Percentiles rank a stretch among this genome's conserved stretches.
These are phyloP conservation scores for Hydra vulgaris DNA, from an alignment of 30 jellyfish, hydroid and myxozoan species.

Conservation along the genomic window DNA sequence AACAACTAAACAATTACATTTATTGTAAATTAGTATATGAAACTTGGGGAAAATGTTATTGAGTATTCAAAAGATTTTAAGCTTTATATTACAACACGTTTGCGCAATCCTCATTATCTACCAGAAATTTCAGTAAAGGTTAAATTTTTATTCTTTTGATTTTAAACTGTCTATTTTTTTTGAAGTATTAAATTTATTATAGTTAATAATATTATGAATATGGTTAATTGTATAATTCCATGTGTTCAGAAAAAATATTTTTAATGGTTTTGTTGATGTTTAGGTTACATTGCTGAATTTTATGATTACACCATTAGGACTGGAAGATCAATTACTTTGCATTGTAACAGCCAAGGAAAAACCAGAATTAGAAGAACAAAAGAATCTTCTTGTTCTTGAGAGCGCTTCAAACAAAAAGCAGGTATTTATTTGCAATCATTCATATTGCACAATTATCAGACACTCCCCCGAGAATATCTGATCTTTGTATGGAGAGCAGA, in stretches of 20 bases:
- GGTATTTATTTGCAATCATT: slow-evolving; percentile 34
- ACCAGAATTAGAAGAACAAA: slow-evolving; percentile 92
- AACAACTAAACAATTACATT: too few species aligned
- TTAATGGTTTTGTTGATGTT: too few species aligned
- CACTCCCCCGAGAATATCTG: too few species aligned
- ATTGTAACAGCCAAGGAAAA: slow-evolving; percentile 96
- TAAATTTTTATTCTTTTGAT: neutral
- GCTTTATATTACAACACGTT: slow-evolving; percentile 75
- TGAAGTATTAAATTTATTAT: too few species aligned
- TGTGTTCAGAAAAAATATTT: too few species aligned
- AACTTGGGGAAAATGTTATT: slow-evolving; percentile 77
- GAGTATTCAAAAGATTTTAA: slow-evolving; percentile 82
- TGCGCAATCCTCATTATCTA: slow-evolving; percentile 87
- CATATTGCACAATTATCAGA: neutral
- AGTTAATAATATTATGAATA: too few species aligned
- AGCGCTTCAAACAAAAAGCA: slow-evolving; percentile 93
- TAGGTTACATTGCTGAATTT: slow-evolving; percentile 82
- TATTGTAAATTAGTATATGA: too few species aligned
- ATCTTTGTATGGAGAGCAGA: too few species aligned
- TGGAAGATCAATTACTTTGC: slow-evolving; percentile 90
- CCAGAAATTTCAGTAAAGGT: slow-evolving; percentile 99
- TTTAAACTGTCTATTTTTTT: too few species aligned
- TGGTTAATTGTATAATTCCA: too few species aligned
- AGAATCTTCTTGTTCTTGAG: slow-evolving; percentile 62
- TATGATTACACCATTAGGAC: slow-evolving; percentile 97